phyloP scores from a whole-genome alignment of 2,797 vertebrate species.

The Anas flavirostris region DNA sequence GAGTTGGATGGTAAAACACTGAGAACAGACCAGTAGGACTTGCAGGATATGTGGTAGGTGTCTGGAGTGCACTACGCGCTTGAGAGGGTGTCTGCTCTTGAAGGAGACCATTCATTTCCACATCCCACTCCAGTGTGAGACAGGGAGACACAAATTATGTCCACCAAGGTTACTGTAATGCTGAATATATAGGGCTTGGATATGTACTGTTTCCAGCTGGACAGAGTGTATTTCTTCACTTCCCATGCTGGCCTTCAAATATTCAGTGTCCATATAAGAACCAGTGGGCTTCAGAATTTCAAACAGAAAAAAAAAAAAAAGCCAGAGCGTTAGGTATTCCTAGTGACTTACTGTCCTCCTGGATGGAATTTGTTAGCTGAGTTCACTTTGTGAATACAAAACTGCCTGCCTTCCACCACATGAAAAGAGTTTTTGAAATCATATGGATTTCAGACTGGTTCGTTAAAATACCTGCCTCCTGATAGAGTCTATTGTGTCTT shows the following conservation, averaged over 20 bases:
- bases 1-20: background rate
- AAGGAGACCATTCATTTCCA: background rate
- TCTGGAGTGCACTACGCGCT: background rate
- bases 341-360: background rate
- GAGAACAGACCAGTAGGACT: too few relatives aligned
- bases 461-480: background rate
- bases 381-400: background rate
- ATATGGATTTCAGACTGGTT: background rate
- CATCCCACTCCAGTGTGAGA: background rate
- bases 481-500: background rate
- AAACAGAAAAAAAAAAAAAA: background rate
- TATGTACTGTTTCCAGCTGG: background rate
- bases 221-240: background rate
- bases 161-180: background rate
- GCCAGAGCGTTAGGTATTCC: background rate
- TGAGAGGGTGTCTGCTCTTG: background rate
- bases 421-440: background rate
- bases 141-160: background rate
- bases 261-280: background rate
- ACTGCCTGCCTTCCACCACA: fast-evolving
- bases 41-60: background rate
- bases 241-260: background rate
- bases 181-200: background rate
- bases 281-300: background rate
- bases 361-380: background rate